phyloP scores from a whole-genome alignment of 2,888 invertebrate species.

The Phymatocera aterrima region DNA sequence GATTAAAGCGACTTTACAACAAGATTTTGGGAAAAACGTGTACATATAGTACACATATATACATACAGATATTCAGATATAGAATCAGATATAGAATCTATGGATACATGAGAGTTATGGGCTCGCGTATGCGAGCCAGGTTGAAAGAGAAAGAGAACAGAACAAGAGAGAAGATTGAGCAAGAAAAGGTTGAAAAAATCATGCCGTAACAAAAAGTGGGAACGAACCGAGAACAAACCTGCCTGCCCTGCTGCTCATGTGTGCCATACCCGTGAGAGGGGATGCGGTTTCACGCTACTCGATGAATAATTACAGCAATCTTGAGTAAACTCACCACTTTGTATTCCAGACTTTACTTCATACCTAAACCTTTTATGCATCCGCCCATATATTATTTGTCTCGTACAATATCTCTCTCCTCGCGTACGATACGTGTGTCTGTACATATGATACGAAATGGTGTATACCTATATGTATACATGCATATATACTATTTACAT shows the following conservation, averaged over 20 bases:
- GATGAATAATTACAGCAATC: slow-evolving; percentile 41
- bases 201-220: neutral
- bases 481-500: too few species aligned
- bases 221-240: neutral
- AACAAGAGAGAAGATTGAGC: too few species aligned
- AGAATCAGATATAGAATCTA: too few species aligned
- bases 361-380: slow-evolving; percentile 22
- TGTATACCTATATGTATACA: too few species aligned
- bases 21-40: too few species aligned
- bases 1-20: too few species aligned
- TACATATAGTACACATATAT: too few species aligned
- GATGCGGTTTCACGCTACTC: neutral
- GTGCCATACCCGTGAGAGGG: neutral
- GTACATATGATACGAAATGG: too few species aligned
- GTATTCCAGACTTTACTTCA: slow-evolving; percentile 34
- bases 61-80: too few species aligned
- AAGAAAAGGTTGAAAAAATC: neutral
- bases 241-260: neutral
- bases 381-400: slow-evolving; percentile 9
- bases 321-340: slow-evolving; percentile 42
- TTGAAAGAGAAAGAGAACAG: neutral
- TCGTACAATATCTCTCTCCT: neutral
- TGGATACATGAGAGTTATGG: too few species aligned
- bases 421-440: neutral
- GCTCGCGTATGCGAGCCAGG: too few species aligned